Base-by-base conservation (phyloP, 1,140 invertebrate species). In the Delia radicum region DNA sequence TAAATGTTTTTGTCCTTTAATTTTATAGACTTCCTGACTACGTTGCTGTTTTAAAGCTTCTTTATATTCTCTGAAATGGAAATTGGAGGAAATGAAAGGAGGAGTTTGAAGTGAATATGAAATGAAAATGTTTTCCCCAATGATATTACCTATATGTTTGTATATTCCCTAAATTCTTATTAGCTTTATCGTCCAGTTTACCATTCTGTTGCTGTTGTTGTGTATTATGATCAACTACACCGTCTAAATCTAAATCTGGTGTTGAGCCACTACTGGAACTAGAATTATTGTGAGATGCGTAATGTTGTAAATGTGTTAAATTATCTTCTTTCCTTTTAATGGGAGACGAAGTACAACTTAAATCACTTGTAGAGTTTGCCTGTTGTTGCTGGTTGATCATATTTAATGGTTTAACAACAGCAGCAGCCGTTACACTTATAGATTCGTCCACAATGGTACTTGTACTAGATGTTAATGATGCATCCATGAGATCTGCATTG, bases 21-120 rank as follows among this genome's bases (percentile, higher is more conserved):
- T 61, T 71, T 85, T 85, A 61, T 96, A 95, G 55, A 95, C 89
- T 80, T 95, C 94, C 85, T 93, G 91, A 28, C 91, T 92, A 77
- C 94, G 89, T 85, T 95, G 94, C 81, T 94, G 93, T 85, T 92
- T 92, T 84, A 95, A 86, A 55, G 94, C 93, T 89, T 95, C 94
- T 88, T 95, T 95, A 87, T 95, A 96, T 88, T 95, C 94, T 87
- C 94, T 85, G 65, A 0, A 91, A 84, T 15, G 89, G 88, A 46
- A 79, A 21, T 28, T n/a, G n/a, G n/a, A n/a, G n/a, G n/a, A n/a
- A n/a, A n/a, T n/a, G n/a, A n/a, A n/a, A n/a, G n/a, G n/a, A n/a
- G n/a, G n/a, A n/a, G 31, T 33, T 3, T 18, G 3, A 55, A 21
- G n/a, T 55, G 15, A 0, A 48, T 55, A 21, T 28, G 3, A 26